Conservation (phyloP, 2,113 vertebrate species). For the Proterorhinus semilunaris region DNA sequence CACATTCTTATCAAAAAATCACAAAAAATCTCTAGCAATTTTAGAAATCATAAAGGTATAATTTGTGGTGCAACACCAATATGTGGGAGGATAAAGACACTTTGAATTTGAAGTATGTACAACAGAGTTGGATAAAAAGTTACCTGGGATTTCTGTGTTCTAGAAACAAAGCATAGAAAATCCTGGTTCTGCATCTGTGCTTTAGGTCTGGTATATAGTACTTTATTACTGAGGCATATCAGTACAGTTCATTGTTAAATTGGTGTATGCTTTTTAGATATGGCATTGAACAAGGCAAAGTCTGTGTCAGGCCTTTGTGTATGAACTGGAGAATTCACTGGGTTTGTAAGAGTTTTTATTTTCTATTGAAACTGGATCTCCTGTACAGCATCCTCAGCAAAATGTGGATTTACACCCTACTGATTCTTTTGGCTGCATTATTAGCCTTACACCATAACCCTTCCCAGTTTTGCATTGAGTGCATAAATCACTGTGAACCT, state of each 20-base stretch:
- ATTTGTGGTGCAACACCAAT: conserved; percentile 67
- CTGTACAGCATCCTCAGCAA: neutral
- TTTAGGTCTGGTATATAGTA: conserved; percentile 73
- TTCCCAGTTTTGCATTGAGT: conserved; percentile 69
- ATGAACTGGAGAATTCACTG: conserved; percentile 60
- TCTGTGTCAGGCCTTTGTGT: conserved; percentile 69
- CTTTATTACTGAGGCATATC: conserved; percentile 66
- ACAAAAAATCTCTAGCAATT: conserved; percentile 67
- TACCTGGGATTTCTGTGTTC: conserved; percentile 60
- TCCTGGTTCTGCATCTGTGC: conserved; percentile 78
- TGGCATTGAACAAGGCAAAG: conserved; percentile 77
- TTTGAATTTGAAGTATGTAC: conserved; percentile 21
- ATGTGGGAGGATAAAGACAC: too few species aligned
- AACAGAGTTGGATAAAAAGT: conserved; percentile 67
- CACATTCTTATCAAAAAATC: conserved; percentile 78
- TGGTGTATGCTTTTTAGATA: conserved; percentile 67
- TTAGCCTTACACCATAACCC: neutral
- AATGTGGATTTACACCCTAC: conserved; percentile 68
- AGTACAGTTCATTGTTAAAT: conserved; percentile 63
- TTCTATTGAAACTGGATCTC: neutral
- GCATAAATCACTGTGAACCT: conserved; percentile 59
- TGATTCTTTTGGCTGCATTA: conserved; percentile 51
- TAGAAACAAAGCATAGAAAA: conserved; percentile 81
- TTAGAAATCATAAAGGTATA: conserved; percentile 61
- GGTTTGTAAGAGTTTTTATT: conserved; percentile 40